Conservation (phyloP, 1,140 invertebrate species). For the Philotrypesis tridentata region DNA sequence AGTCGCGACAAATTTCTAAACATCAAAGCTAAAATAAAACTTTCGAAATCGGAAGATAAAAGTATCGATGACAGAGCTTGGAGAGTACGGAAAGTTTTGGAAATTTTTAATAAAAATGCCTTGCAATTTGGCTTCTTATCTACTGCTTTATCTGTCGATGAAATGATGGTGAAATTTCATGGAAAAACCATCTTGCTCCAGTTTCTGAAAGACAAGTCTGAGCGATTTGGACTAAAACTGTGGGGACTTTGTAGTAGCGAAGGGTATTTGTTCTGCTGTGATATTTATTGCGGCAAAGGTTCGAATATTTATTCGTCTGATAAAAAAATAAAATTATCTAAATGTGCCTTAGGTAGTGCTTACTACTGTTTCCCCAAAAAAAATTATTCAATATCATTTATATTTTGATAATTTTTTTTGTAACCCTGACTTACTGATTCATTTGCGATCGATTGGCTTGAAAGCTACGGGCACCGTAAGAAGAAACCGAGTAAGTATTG, state of each 20-base stretch:
- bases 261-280: too few relatives aligned
- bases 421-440: conserved; percentile 29
- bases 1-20: conserved; percentile 43
- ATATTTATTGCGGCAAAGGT: conserved; percentile 40
- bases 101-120: conserved; percentile 46
- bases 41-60: conserved; percentile 33
- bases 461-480: too few relatives aligned
- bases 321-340: conserved; percentile 13
- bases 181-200: conserved; percentile 36
- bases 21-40: conserved; percentile 49
- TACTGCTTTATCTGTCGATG: conserved; percentile 25
- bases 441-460: conserved; percentile 29
- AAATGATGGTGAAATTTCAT: conserved; percentile 53
- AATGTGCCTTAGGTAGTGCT: conserved; percentile 38
- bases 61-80: conserved; percentile 36
- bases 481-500: too few relatives aligned
- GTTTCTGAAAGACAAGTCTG: conserved; percentile 39
- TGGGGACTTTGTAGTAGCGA: conserved; percentile 44
- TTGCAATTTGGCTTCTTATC: too few relatives aligned
- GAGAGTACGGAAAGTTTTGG: conserved; percentile 45
- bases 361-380: background rate
- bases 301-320: conserved; percentile 28
- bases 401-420: conserved; percentile 41
- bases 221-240: conserved; percentile 35
- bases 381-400: conserved; percentile 31